These are phyloP conservation scores for Meriones unguiculatus DNA, from an alignment of 2,113 vertebrate genomes.

Conservation along the genomic window DNA sequence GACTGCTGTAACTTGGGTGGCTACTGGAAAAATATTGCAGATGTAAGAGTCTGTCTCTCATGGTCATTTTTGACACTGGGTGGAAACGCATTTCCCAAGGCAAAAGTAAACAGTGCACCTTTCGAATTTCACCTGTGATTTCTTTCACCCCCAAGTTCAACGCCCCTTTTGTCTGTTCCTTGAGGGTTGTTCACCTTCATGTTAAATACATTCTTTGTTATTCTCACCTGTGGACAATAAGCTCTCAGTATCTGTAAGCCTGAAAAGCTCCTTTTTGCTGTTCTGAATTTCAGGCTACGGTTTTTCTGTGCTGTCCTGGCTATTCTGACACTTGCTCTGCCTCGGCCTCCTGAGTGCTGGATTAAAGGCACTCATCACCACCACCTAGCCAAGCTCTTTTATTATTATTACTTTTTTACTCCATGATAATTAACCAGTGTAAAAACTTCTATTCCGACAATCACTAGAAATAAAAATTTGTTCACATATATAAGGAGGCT, in stretches of 20 bases:
- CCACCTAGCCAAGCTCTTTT: background rate
- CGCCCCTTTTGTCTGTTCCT: background rate
- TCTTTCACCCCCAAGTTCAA: background rate
- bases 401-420: background rate
- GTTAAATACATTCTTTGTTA: slow-evolving; percentile 2
- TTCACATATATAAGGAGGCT: background rate
- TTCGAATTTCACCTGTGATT: slow-evolving; percentile 35
- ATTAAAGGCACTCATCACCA: too few species aligned
- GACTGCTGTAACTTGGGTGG: slow-evolving; percentile 55
- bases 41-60: slow-evolving; percentile 59
- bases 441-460: slow-evolving; percentile 11
- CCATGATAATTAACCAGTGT: background rate
- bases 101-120: background rate
- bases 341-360: too few species aligned
- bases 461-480: slow-evolving; percentile 10
- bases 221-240: slow-evolving; percentile 29
- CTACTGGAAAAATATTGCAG: slow-evolving; percentile 56
- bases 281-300: background rate
- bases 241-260: background rate
- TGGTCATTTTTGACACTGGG: slow-evolving; percentile 13
- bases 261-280: slow-evolving; percentile 33
- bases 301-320: background rate
- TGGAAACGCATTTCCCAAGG: slow-evolving; percentile 37
- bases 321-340: background rate
- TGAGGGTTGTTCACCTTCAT: background rate